A percentile compares a stretch with the other conserved stretches of the same genome.
Evolutionary conservation across 2,888 invertebrate species (phyloP).

Genomic region (Rhamphomyia laevipes): DNA sequence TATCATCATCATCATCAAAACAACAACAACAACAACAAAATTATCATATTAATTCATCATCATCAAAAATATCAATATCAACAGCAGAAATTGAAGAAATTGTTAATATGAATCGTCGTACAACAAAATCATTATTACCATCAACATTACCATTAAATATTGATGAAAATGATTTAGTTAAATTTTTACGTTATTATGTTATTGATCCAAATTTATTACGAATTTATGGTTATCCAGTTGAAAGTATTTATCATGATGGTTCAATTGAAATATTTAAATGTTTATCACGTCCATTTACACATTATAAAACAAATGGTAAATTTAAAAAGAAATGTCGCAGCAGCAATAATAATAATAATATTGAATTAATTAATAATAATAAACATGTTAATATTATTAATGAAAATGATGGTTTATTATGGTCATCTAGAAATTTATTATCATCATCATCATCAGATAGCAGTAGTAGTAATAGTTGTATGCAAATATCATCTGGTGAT

Average conservation of each 20-base stretch:
- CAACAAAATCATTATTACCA: neutral
- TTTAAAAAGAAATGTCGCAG: no score
- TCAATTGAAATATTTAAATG: constrained; percentile 53
- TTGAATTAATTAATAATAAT: neutral
- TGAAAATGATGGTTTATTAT: constrained; percentile 24
- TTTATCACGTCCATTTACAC: constrained; percentile 38
- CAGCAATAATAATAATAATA: neutral
- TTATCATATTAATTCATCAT: neutral
- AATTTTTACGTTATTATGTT: constrained; percentile 48
- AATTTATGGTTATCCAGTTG: constrained; percentile 60
- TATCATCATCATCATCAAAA: neutral
- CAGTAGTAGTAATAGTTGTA: constrained; percentile 42
- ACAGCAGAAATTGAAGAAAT: neutral
- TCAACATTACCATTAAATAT: constrained; percentile 23
- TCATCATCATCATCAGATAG: constrained; percentile 39
- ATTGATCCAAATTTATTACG: constrained; percentile 50
- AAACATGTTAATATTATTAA: constrained; percentile 21
- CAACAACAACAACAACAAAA: neutral
- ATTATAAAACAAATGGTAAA: constrained; percentile 5
- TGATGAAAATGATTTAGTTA: constrained; percentile 43
- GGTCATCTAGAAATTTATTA: neutral
- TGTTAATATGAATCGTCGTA: no score
- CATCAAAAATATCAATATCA: neutral
- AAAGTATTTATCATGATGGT: constrained; percentile 47
- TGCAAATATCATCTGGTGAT: constrained; percentile 41